Evolutionary conservation across 1,140 invertebrate genomes (phyloP).

Genomic region (Cydia strobilella): DNA sequence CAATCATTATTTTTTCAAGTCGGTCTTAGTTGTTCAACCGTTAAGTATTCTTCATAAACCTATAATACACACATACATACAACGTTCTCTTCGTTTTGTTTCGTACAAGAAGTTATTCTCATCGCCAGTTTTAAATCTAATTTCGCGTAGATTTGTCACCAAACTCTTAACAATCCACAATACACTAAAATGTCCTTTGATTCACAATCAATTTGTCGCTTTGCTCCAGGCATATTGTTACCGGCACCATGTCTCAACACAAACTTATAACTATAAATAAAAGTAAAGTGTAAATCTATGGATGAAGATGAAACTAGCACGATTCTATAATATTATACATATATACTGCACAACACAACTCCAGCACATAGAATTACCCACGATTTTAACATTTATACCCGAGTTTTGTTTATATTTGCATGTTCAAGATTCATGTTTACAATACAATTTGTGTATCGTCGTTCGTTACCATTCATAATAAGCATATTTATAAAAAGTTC

Average conservation of each 20-base stretch:
- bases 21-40: background rate
- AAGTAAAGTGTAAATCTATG: background rate
- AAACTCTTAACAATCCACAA: background rate
- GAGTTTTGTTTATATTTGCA: background rate
- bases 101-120: background rate
- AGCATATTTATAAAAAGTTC: background rate
- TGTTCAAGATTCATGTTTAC: background rate
- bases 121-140: background rate
- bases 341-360: background rate
- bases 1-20: background rate
- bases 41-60: background rate
- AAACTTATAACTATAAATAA: too few species aligned
- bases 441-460: too few species aligned
- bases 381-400: background rate
- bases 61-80: too few species aligned
- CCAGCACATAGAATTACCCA: background rate
- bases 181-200: background rate
- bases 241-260: background rate
- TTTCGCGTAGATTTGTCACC: background rate
- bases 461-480: too few species aligned
- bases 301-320: background rate
- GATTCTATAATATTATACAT: too few species aligned
- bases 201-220: constrained; percentile 41
- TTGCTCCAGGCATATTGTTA: background rate
- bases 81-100: background rate